These are phyloP conservation scores for Ia io DNA, from an alignment of 2,113 vertebrate species.

Conservation along the genomic window DNA sequence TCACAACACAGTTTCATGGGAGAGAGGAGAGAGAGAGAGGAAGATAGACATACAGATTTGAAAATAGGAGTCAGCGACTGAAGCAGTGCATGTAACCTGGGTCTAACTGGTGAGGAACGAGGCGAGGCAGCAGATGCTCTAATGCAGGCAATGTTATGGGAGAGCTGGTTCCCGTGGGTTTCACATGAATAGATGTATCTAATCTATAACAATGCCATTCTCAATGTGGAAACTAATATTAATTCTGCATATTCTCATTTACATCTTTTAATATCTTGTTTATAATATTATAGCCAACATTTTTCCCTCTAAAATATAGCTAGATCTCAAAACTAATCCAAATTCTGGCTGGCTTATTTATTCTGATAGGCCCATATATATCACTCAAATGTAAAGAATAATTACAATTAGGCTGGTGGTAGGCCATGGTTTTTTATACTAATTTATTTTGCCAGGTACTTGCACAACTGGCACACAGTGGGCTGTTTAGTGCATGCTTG, in stretches of 20 bases:
- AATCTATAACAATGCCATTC: not conserved
- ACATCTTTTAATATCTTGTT: not conserved
- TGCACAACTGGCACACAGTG: not conserved
- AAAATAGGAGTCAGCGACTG: not conserved
- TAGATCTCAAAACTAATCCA: not conserved
- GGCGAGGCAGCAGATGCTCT: not conserved
- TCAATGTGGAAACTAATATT: not conserved
- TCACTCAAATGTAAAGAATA: constrained; percentile 6
- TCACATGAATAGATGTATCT: not conserved
- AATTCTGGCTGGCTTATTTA: not conserved
- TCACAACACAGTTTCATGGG: not conserved
- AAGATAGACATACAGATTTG: not conserved
- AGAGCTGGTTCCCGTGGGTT: not conserved
- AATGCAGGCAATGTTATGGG: not conserved
- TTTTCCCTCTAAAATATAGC: not conserved
- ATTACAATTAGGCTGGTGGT: constrained; percentile 16
- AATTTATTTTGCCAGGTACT: not conserved
- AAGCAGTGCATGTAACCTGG: not conserved
- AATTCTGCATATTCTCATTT: not conserved
- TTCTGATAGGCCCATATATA: not conserved
- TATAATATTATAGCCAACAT: not conserved
- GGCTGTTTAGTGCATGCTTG: not conserved
- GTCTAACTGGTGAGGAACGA: not conserved
- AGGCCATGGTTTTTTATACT: not conserved
- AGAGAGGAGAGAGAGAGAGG: not conserved